These are phyloP conservation scores for Marcusenius ussheri DNA, from an alignment of 2,113 vertebrate species.

Conservation along the genomic window DNA sequence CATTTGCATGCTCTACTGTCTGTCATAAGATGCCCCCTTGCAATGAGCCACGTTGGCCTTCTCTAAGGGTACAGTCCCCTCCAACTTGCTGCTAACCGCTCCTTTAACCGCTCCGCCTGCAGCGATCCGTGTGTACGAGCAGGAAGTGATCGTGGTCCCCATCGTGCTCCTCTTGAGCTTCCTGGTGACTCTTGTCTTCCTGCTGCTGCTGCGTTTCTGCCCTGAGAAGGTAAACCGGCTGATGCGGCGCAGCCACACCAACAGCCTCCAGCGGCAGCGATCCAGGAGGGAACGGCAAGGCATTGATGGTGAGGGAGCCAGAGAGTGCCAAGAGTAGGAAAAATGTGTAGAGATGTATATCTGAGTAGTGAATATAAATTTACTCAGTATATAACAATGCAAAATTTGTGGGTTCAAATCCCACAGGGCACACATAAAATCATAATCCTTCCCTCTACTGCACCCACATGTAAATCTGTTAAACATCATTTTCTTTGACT, in stretches of 20 bases:
- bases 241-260: background rate
- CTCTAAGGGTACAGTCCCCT: background rate
- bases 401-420: background rate
- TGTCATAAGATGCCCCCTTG: background rate
- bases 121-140: slow-evolving; percentile 60
- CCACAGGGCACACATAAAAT: background rate
- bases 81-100: background rate
- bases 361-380: background rate
- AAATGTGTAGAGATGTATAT: background rate
- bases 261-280: background rate
- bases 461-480: background rate
- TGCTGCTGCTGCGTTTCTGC: slow-evolving; percentile 59
- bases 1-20: background rate
- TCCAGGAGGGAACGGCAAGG: slow-evolving; percentile 52
- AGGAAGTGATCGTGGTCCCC: slow-evolving; percentile 65
- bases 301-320: slow-evolving; percentile 51
- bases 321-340: background rate
- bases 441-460: background rate
- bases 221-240: slow-evolving; percentile 53
- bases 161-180: slow-evolving; percentile 55
- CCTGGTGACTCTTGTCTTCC: slow-evolving; percentile 50
- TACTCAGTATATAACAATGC: background rate
- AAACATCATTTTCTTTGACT: background rate
- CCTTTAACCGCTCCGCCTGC: background rate
- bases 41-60: background rate